Conservation (phyloP, 64 coral and sea anemone genomes). For the Acropora tenuis region DNA sequence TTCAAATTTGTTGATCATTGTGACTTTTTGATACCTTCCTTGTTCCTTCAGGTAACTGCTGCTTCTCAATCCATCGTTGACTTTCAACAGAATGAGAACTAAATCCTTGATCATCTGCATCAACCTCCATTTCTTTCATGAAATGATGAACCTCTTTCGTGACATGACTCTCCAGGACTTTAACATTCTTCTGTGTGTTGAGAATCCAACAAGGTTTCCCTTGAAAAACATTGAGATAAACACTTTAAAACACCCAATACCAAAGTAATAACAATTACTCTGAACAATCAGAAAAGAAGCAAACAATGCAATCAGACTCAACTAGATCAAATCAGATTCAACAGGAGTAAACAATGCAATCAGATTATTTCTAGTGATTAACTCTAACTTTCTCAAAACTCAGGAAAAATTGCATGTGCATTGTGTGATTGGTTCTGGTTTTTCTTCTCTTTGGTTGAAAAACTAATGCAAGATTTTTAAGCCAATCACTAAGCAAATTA, state of each 20-base stretch:
- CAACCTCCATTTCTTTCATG: slow-evolving; percentile 65
- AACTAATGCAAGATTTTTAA: too few relatives aligned
- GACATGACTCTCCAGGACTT: slow-evolving; percentile 86
- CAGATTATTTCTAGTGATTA: too few relatives aligned
- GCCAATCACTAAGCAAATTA: too few relatives aligned
- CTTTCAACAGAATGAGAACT: slow-evolving; percentile 3
- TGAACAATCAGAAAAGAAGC: too few relatives aligned
- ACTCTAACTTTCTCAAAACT: too few relatives aligned
- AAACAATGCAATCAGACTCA: background rate
- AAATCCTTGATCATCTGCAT: background rate
- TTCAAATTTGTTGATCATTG: too few relatives aligned
- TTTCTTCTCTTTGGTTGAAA: too few relatives aligned
- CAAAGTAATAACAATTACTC: background rate
- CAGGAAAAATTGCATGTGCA: too few relatives aligned
- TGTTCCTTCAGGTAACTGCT: slow-evolving; percentile 50
- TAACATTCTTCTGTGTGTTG: slow-evolving; percentile 91
- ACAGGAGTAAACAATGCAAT: too few relatives aligned
- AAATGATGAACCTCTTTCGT: slow-evolving; percentile 81
- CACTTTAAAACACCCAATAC: background rate
- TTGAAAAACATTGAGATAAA: background rate
- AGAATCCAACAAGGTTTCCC: slow-evolving; percentile 88
- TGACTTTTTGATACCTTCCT: slow-evolving; percentile 58
- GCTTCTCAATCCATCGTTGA: slow-evolving; percentile 45
- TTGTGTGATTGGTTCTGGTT: too few relatives aligned
- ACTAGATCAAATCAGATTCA: too few relatives aligned